Base-by-base conservation (phyloP, 1,140 invertebrate species). In the Atta texana region DNA sequence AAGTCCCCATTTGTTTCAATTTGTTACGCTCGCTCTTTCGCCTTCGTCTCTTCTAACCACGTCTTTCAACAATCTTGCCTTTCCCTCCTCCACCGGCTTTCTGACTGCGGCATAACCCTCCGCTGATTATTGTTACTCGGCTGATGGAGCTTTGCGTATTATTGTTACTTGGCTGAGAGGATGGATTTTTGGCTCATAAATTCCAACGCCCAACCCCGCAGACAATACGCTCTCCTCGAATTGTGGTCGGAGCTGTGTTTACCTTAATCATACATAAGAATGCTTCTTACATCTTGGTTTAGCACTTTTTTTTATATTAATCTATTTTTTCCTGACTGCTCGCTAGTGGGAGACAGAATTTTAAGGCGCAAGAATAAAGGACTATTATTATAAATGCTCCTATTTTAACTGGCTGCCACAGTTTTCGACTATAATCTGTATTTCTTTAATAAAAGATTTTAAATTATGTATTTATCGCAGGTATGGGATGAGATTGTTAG, bases 1-100 rank as follows among this genome's bases (percentile, higher is more conserved):
- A 93, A 94, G 91, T 93, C 93, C 86, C 89, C 90, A 94, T 94
- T 94, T 94, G 93, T 95, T 94, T 94, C 94, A 94, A 94, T 94
- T 94, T 93, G 90, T 86, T 80, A 87, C 75, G 44, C 81, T 68
- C 74, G 77, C 61, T 53, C 49, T 39, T 81, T 82, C 82, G 80
- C 77, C 55, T 87, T 82, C 77, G 66, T 89, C 88, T 76, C n/a
- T 44, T 75, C 82, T 78, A 81, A 53, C 78, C 21, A 39, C 16
- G 49, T 28, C 39, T 68, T 80, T 87, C 57, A 57, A 80, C n/a
- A 10, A 44, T 28, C 21, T 28, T 3, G 39, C 10, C 8, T 14
- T 18, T 5, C 21, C 28, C 5, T 3, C 16, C 44, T 51, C 34
- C 21, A 7, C 1, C 14, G 31, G 18, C 57, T 75, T 64, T 63